Base-by-base conservation (phyloP, 37 sponge, comb jelly and placozoan species). In the Amphimedon queenslandica region DNA sequence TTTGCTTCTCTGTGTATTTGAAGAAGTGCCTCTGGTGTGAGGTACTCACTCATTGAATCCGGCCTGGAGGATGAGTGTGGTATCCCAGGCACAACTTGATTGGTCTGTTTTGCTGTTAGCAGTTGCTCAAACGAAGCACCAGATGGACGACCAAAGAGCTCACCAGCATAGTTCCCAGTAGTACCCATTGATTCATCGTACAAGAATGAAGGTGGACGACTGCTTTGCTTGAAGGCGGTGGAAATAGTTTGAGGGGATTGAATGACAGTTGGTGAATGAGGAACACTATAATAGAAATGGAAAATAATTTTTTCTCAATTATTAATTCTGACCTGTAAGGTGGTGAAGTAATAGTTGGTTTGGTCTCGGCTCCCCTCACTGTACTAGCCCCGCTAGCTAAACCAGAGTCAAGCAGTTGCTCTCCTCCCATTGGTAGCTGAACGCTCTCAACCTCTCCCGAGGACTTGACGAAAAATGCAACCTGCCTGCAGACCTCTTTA, bases 401-500 rank as follows among this genome's bases (percentile, higher is more conserved):
- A 30, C 38, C 67, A 34, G 56, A 10, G 6, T 31, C 2, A 3
- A 27, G 23, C 30, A 21, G 20, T 18, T 29, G 27, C 31, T 6
- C 8, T 30, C n/a, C n/a, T 39, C 70, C 30, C 43, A 51, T 37
- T 16, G 36, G 24, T 23, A 23, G 25, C 24, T 25, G 73, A 2
- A 65, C 55, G 21, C 55, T 53, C 36, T 57, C 75, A 3, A 67
- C 79, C 0, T 78, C 75, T 0, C 70, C 74, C 27, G 61, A 32
- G 2, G 41, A 75, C 8, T 25, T 69, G 8, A 85, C 65, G 0
- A 57, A 42, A 41, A 85, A 78, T 25, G 80, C 74, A 8, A 85
- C 56, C 1, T 79, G 86, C 4, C 70, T 55, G 56, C 86, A 85
- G 0, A 79, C 30, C 61, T 78, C 86, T 30, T 73, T 51, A 2